Base-by-base conservation (phyloP, 1,140 invertebrate species). In the Chelonus insularis region DNA sequence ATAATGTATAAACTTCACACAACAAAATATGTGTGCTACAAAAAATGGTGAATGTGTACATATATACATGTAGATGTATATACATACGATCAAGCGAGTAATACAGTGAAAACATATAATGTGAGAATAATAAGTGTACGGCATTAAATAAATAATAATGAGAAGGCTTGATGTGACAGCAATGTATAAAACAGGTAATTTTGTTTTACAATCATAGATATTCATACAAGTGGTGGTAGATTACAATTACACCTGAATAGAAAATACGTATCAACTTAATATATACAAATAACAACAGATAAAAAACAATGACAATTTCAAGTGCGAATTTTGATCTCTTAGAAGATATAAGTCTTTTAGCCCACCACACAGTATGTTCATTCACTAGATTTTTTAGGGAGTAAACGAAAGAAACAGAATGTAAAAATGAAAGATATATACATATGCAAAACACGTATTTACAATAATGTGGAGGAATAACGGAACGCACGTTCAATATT, bases 71-170 rank as follows among this genome's bases (percentile, higher is more conserved):
- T 8, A 16, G 41, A 4, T 1, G 16, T 18, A 14, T 4, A 43
- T 16, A 39, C n/a, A 14, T 43, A 18, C 8, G 8, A 43, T 18
- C 47, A 68, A 64, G 64, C 57, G 64, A 68, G 57, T 43, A 54
- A 50, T 57, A 67, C 41, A 51, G 59, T 64, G 48, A 69, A 63
- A 69, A 32, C 65, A 65, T 59, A 64, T 63, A 50, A 60, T 65
- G 52, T 54, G 65, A 58, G 62, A 14, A 58, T 14, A 57, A 39
- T 14, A 57, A 39, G 36, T 57, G 20, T 43, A 71, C 25, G 52
- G 50, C 55, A 69, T 63, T 56, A 45, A 66, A 59, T 43, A 70
- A 71, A 67, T 50, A 64, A 66, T 69, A 65, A 69, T 63, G 64
- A 67, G 41, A 43, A 43, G 41, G 16, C 41, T 16, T 43, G 41